These are phyloP conservation scores for Cheirogaleus medius DNA, from an alignment of 2,113 vertebrate species.

Conservation along the genomic window DNA sequence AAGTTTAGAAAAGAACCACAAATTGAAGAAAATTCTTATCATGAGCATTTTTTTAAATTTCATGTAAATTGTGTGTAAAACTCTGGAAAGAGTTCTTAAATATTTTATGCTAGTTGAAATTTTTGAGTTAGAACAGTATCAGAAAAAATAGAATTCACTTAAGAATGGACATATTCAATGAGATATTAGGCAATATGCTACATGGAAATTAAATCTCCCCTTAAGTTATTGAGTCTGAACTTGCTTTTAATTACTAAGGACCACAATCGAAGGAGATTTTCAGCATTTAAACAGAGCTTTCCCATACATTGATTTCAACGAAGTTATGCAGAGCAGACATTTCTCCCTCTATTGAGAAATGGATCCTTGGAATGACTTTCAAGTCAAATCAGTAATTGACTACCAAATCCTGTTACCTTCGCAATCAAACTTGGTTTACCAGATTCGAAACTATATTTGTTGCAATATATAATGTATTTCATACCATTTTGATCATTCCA, in stretches of 20 bases:
- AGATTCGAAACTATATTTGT: not conserved
- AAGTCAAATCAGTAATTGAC: not conserved
- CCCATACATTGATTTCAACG: not conserved
- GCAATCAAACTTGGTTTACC: not conserved
- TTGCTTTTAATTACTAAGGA: constrained; percentile 16
- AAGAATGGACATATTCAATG: not conserved
- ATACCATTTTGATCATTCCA: not conserved
- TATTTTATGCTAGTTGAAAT: not conserved
- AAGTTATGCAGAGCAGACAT: not conserved
- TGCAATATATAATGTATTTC: not conserved
- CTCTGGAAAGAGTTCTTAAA: not conserved
- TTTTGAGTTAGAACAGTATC: not conserved
- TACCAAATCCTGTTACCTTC: not conserved
- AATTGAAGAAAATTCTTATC: not conserved
- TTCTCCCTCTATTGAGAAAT: not conserved
- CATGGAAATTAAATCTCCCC: not conserved
- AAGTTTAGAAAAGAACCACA: not conserved
- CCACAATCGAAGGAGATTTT: not conserved
- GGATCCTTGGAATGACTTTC: not conserved
- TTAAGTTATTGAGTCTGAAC: not conserved
- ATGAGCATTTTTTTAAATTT: not conserved
- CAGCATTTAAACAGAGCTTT: not conserved
- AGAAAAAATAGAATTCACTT: not conserved
- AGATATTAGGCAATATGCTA: not conserved
- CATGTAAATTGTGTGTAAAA: not conserved